Evolutionary conservation across 2,797 vertebrate genomes (phyloP).

Genomic region (Macropus fuliginosus): DNA sequence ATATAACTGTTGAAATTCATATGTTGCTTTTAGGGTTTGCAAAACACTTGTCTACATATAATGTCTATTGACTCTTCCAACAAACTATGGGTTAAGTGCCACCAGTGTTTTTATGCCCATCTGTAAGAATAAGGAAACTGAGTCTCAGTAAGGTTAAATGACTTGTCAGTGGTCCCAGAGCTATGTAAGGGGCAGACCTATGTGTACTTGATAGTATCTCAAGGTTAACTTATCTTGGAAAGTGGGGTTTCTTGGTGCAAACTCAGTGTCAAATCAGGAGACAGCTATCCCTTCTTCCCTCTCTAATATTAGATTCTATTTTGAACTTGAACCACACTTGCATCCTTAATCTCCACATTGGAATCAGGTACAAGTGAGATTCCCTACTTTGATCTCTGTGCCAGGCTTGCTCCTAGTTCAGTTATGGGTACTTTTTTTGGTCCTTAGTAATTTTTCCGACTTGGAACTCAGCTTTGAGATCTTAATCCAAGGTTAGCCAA

Average conservation of each 20-base stretch:
- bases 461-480: not conserved
- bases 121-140: not conserved
- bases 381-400: not conserved
- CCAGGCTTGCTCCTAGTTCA: not conserved
- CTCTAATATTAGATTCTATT: not conserved
- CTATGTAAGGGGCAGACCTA: not conserved
- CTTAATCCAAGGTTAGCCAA: not conserved
- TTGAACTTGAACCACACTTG: not conserved
- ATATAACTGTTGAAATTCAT: not conserved
- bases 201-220: not conserved
- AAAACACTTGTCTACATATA: not conserved
- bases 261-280: not conserved
- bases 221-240: not conserved
- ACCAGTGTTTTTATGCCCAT: not conserved
- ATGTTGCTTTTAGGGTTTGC: not conserved
- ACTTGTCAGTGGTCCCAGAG: not conserved
- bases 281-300: not conserved
- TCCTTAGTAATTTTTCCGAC: not conserved
- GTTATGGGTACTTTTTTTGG: not conserved
- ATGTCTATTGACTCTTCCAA: not conserved
- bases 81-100: not conserved
- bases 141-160: not conserved
- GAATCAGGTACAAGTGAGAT: not conserved
- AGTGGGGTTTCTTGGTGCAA: not conserved
- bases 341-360: not conserved